These are phyloP conservation scores for Eremobia ochroleuca DNA, from an alignment of 2,888 invertebrate species.

Conservation along the genomic window DNA sequence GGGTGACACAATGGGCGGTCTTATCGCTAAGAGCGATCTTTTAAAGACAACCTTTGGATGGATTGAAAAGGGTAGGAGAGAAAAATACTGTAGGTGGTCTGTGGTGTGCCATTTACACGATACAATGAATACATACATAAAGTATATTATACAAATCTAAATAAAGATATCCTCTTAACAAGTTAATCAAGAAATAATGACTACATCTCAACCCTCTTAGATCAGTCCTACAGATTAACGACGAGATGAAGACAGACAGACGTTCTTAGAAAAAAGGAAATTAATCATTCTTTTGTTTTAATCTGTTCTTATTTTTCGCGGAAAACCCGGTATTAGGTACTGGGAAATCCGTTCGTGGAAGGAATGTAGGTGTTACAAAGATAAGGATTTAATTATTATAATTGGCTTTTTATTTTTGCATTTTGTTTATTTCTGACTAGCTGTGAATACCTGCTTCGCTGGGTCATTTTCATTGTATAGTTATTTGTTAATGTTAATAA, in stretches of 20 bases:
- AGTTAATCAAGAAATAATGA: not conserved
- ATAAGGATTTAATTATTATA: not conserved
- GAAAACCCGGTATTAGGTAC: not conserved
- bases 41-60: too few relatives aligned
- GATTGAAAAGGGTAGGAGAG: too few relatives aligned
- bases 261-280: not conserved
- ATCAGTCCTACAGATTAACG: constrained; percentile 6
- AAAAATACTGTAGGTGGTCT: too few relatives aligned
- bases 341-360: not conserved
- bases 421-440: not conserved
- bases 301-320: not conserved
- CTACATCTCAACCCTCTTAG: constrained; percentile 7
- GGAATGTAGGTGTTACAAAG: constrained; percentile 1
- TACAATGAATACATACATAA: too few relatives aligned
- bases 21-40: too few relatives aligned
- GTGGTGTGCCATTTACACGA: too few relatives aligned
- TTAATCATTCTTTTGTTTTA: constrained; percentile 37
- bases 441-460: too few relatives aligned
- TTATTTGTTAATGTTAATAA: too few relatives aligned
- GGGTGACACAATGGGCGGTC: too few relatives aligned
- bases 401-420: not conserved
- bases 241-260: constrained; percentile 7
- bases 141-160: too few relatives aligned
- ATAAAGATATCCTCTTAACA: too few relatives aligned
- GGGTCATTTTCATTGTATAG: too few relatives aligned